Base-by-base conservation (phyloP, 2,888 invertebrate species). In the Drosophila maculinotata region DNA sequence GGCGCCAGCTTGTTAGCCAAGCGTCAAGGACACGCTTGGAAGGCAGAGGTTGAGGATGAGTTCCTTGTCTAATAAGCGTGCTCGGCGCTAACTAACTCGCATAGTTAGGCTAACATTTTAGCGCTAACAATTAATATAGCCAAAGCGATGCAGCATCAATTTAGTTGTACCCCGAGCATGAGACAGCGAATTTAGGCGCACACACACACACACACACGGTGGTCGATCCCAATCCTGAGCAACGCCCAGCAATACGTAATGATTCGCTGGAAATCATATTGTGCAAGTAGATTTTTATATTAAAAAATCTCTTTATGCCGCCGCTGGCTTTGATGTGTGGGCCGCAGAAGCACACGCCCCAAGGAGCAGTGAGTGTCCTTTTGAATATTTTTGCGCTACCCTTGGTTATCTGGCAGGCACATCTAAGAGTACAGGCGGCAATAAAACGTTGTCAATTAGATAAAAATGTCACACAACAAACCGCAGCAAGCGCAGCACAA, bases 401-500 rank as follows among this genome's bases (percentile, higher is more conserved):
- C 39, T 48, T 14, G 47, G 25, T 17, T 64, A 79, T 80, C 78
- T 33, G 45, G 17, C 10, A 51, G 39, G 60, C 58, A 63, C 51
- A 75, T 65, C 54, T 41, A 44, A n/a, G n/a, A n/a, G n/a, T 54
- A 42, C 58, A 39, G 60, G 60, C 36, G 69, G 74, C 81, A 76
- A 80, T 84, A 79, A 86, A 80, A 83, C 76, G 64, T 72, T 89
- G 88, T 82, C 89, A 90, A 90, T 89, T 88, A 89, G 89, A 90
- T 90, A 90, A 90, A 89, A 90, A 90, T 90, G 90, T 90, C 90
- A 90, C 90, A 90, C 90, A 90, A 90, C 89, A 90, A 90, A 84
- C 88, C 77, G 80, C 85, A 79, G 70, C 74, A 62, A 62, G 53
- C 35, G 39, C 63, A 56, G 42, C 65, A 60, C 59, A 49, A 75